Conservation (phyloP, 1,140 invertebrate species). For the Tetraneura akinire region DNA sequence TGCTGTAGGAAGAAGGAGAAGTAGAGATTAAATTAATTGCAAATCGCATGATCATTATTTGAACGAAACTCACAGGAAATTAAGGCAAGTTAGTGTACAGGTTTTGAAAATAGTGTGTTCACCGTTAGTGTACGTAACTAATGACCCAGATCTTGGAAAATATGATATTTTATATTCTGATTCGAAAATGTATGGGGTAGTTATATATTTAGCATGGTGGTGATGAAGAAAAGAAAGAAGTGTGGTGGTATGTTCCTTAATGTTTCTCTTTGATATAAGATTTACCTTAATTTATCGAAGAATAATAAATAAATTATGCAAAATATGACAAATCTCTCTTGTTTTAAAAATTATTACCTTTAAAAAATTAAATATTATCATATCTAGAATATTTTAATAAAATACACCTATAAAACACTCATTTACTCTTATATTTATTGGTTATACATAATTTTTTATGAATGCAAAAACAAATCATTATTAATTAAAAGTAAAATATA, state of each 20-base stretch:
- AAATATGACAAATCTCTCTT: too few relatives aligned
- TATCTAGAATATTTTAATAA: too few relatives aligned
- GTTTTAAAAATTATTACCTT: too few relatives aligned
- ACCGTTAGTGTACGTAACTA: not conserved
- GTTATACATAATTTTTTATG: too few relatives aligned
- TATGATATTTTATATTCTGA: conserved; percentile 12
- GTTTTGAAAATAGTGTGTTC: not conserved
- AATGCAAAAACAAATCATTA: too few relatives aligned
- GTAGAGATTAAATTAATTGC: conserved; percentile 39
- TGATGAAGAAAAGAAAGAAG: not conserved
- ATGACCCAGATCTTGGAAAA: conserved; percentile 21
- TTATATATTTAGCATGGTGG: not conserved
- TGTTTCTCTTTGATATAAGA: not conserved
- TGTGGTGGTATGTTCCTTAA: not conserved
- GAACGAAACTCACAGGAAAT: conserved; percentile 36
- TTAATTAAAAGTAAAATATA: too few relatives aligned
- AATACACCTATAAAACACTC: too few relatives aligned
- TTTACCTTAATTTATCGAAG: too few relatives aligned
- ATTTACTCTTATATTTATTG: too few relatives aligned
- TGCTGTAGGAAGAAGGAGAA: not conserved
- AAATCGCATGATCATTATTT: conserved; percentile 41
- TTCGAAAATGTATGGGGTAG: not conserved
- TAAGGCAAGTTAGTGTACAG: conserved; percentile 20
- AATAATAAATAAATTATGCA: too few relatives aligned
- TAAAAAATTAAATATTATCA: too few relatives aligned